Base-by-base conservation (phyloP, 2,888 invertebrate species). In the Melikaiella ostensackeni region DNA sequence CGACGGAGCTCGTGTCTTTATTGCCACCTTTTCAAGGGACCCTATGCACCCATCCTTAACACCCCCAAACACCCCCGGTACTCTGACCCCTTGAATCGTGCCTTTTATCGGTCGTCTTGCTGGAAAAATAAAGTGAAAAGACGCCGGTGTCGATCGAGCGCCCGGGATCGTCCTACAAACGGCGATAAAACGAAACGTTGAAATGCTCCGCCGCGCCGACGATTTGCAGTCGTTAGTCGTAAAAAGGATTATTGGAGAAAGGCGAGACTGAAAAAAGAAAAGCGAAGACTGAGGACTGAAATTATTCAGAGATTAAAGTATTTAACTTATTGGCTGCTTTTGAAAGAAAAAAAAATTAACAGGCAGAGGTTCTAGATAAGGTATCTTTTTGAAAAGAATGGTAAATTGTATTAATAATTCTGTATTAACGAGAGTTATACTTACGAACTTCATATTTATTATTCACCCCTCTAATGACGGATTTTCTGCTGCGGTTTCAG, bases 1-100 rank as follows among this genome's bases (percentile, higher is more conserved):
- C 79, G 81, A 79, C 81, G 74, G 75, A 78, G 81, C 80, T 79
- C 77, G 75, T 75, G 82, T 80, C 82, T 84, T 83, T 83, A 83
- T 83, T 83, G 81, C 82, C 77, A 79, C 81, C 77, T 76, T 79
- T 78, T 77, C 81, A 64, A 59, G 78, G 80, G 77, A 80, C 75
- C 76, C 76, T 79, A 75, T 75, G 35, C 64, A 66, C 38, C 33
- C 62, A 33, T 33, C 61, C 30, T 8, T 13, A 13, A 27, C 16
- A 13, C 59, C 13, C 59, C 59, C 27, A 61, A 13, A 13, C 16
- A 59, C 46, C 46, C 21, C 50, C 73, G 77, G 79, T 35, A 76
- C 75, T 78, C 80, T 84, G 64, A 73, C 77, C 79, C 59, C 42
- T 73, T 24, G 30, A 74, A 55, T 35, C 16, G 21, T 62, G 50